Evolutionary conservation across 1,140 invertebrate species (phyloP), one percentile per base, ranked within the genome.

Genomic region (Lasioglossum baleicum): DNA sequence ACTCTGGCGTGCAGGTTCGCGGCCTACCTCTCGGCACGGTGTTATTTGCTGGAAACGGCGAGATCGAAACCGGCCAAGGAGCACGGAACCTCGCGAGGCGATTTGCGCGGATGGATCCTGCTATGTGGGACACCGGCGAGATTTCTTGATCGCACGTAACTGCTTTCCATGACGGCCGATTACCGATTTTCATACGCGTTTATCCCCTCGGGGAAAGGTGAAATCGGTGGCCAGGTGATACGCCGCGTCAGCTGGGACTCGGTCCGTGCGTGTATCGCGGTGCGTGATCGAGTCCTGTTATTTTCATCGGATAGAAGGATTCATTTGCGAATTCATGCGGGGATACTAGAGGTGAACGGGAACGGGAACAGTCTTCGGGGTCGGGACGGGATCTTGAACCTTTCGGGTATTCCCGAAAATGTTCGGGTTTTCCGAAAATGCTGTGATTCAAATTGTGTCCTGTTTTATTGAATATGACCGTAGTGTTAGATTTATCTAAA

Each of bases 141-240:
- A 68, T 58, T n/a, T 58, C 56, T 58, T n/a, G 48, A 56, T 66
- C 26, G 53, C 60, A 20, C 4, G 56, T 58, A n/a, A 51, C 71
- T 7, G 66, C 42, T 70, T 71, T 83, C 60, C 82, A 56, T 53
- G 68, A 84, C 10, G 58, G 31, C 44, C 76, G 83, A 86, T 85
- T 83, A 85, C 64, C 75, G 68, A 83, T 85, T 86, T 86, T 76
- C 84, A 84, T 40, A 83, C 83, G 70, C 79, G 74, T 74, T 85
- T 85, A 84, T 84, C 70, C 17, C 20, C 78, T 7, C 40, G 61
- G 71, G 60, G 65, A 74, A 56, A 56, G 68, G 64, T 73, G 65
- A 77, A 81, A 84, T 71, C 42, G 58, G 61, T 48, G 71, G 6
- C 78, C 70, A 51, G 69, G 64, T 72, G 78, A 80, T 80, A 74